Evolutionary conservation across 2,888 invertebrate genomes (phyloP).

Genomic region (Lasioglossum pauxillum): DNA sequence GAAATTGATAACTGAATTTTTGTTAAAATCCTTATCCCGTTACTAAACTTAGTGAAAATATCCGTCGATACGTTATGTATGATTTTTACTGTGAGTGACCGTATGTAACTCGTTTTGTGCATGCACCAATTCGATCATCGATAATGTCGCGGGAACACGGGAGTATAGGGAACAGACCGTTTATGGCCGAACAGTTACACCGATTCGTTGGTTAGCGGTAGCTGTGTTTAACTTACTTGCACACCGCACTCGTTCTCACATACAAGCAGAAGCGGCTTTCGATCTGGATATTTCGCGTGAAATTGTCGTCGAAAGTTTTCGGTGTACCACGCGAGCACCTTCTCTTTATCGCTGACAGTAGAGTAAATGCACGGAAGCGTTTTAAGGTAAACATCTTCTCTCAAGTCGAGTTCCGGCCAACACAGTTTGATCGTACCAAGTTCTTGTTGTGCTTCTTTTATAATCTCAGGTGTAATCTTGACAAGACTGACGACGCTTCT

Average conservation of each 20-base stretch:
- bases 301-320: conserved; percentile 92
- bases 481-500: background rate
- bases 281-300: conserved; percentile 86
- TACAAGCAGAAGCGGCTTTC: conserved; percentile 89
- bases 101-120: background rate
- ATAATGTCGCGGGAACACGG: background rate
- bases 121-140: background rate
- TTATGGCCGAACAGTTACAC: background rate
- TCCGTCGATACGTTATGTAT: background rate
- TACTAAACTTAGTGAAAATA: background rate
- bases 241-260: conserved; percentile 91
- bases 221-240: conserved; percentile 86
- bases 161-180: background rate
- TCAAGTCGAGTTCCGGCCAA: conserved; percentile 86
- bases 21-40: background rate
- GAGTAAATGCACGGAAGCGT: conserved; percentile 89
- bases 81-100: background rate
- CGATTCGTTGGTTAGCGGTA: background rate
- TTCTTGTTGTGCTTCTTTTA: conserved; percentile 87
- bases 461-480: conserved; percentile 85
- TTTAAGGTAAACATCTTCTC: conserved; percentile 84
- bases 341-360: conserved; percentile 89
- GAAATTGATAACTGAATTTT: background rate
- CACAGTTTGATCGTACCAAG: conserved; percentile 88
- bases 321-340: conserved; percentile 89